A percentile compares a stretch with the other conserved stretches of the same genome.
Conservation (phyloP, 92 coral and sea anemone genomes). For the Umimayanthus kanabou region DNA sequence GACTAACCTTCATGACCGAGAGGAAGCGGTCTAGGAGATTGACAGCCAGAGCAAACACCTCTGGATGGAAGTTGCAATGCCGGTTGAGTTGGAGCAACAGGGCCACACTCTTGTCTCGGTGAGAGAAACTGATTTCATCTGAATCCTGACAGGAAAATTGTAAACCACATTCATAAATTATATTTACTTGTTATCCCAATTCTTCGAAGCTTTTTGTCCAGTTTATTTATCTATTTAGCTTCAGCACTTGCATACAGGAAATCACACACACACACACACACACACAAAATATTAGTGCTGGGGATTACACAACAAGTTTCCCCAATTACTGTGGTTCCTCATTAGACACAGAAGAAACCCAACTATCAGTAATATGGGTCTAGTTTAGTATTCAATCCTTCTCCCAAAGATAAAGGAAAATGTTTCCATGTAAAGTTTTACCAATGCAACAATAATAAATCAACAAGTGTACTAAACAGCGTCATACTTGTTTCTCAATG, state of each 20-base stretch:
- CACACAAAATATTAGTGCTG: no score
- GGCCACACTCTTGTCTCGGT: slow-evolving; percentile 79
- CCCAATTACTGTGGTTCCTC: no score
- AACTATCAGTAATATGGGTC: no score
- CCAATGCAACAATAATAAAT: neutral
- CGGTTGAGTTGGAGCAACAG: slow-evolving; percentile 84
- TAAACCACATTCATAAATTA: neutral
- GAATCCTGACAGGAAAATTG: slow-evolving; percentile 55
- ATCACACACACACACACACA: no score
- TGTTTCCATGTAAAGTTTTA: no score
- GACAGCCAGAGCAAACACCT: slow-evolving; percentile 91
- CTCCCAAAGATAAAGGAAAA: no score
- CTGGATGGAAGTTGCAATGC: slow-evolving; percentile 96
- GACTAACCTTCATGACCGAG: slow-evolving; percentile 87
- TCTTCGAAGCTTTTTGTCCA: neutral
- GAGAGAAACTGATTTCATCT: slow-evolving; percentile 86
- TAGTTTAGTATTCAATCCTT: no score
- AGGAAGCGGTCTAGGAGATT: slow-evolving; percentile 91
- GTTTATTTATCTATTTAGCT: no score
- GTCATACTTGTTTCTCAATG: neutral
- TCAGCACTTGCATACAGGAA: no score
- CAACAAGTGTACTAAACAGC: neutral
- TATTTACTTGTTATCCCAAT: no score
- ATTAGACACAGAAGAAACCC: no score
- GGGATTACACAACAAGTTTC: no score